Base-by-base conservation (phyloP, 2,888 invertebrate genomes). In the Drosophila siamana region DNA sequence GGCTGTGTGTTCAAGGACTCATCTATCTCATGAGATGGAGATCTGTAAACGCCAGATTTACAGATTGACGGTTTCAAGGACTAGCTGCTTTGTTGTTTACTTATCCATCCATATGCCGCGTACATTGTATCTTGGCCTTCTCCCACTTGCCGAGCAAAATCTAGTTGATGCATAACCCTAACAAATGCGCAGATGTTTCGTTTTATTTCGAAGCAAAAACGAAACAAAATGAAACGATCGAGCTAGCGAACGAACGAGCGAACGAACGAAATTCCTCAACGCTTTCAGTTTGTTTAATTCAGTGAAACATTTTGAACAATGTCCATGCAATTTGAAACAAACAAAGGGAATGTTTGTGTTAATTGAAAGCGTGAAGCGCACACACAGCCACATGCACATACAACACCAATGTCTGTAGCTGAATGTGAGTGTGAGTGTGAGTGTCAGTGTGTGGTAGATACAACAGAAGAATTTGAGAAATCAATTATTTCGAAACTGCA, bases 401-500 rank as follows among this genome's bases (percentile, higher is more conserved):
- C 16, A 46, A 57, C 19, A 54, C 19, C 19, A 19, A 19, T 19
- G 19, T n/a, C n/a, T n/a, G n/a, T n/a, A n/a, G n/a, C n/a, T n/a
- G n/a, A n/a, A n/a, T 2, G 19, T 19, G 19, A 8, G 51, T 54
- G 41, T 54, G 43, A 16, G 16, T 54, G 26, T 19, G 13, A 4
- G 30, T 33, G n/a, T 33, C n/a, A n/a, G 33, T n/a, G 28, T 9
- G 33, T 33, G 30, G 33, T 44, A 54, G 38, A 57, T 51, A 48
- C 48, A 59, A 66, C 56, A 66, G 61, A 87, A 86, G 85, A 87
- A 87, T 84, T 87, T 84, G 77, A 74, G 74, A 85, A 85, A 85
- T 85, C 85, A 88, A 85, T 85, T 85, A 85, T 85, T 85, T 85
- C 88, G 85, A 85, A 85, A 85, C 84, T 88, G 88, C 86, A 75